phyloP scores from a whole-genome alignment of 35 echinoderm and acorn worm genomes.

The Ptychodera flava region DNA sequence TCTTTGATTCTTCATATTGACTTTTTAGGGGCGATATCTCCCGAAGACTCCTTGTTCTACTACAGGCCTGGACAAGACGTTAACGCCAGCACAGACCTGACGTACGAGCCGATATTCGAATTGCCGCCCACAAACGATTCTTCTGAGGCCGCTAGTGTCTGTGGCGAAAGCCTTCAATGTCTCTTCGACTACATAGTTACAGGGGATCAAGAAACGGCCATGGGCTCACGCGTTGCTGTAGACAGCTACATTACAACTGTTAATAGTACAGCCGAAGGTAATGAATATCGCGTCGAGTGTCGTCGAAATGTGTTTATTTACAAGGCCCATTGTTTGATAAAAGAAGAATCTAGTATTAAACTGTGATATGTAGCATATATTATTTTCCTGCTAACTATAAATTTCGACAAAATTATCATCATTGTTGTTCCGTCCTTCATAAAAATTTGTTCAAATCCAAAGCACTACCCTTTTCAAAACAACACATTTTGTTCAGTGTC shows the following conservation, averaged over 20 bases:
- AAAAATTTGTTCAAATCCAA: too few species aligned
- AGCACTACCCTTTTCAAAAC: too few species aligned
- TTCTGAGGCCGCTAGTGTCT: slow-evolving; percentile 26
- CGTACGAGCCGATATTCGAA: slow-evolving; percentile 14
- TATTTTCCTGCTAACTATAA: too few species aligned
- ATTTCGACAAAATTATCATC: too few species aligned
- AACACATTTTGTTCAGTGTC: too few species aligned
- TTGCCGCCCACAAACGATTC: slow-evolving; percentile 20
- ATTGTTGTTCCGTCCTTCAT: too few species aligned
- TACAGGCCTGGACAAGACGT: slow-evolving; percentile 40
- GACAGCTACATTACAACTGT: slow-evolving; percentile 27
- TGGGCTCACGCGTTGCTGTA: slow-evolving; percentile 31
- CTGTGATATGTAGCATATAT: too few species aligned
- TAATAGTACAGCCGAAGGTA: slow-evolving; percentile 33
- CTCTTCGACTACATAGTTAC: slow-evolving; percentile 74
- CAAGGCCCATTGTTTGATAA: too few species aligned
- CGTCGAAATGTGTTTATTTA: too few species aligned
- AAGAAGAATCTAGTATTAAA: too few species aligned
- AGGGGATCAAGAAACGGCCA: slow-evolving; percentile 11
- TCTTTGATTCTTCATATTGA: neutral
- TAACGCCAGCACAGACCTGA: slow-evolving; percentile 27
- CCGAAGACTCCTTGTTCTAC: slow-evolving; percentile 36
- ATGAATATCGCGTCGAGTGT: too few species aligned
- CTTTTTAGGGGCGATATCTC: slow-evolving; percentile 41
- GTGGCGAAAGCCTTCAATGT: slow-evolving; percentile 42